Conservation (phyloP, 2,888 invertebrate genomes). For the Reticulitermes lucifugus region DNA sequence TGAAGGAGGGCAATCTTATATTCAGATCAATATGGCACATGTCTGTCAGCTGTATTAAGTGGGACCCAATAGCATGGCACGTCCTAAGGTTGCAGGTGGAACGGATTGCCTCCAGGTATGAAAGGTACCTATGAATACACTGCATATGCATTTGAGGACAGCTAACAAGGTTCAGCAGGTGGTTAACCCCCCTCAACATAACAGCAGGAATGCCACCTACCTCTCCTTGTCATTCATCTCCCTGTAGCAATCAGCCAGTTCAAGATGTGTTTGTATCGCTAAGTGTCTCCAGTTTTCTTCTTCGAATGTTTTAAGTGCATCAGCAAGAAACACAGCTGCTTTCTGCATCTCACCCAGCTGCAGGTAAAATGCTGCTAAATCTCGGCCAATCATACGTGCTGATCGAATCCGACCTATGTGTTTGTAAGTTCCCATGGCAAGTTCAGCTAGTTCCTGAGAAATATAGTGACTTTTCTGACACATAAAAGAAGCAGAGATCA, state of each 20-base stretch:
- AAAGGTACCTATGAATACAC: too few species aligned
- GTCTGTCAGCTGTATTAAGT: too few species aligned
- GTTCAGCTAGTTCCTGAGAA: constrained; percentile 83
- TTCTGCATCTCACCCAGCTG: constrained; percentile 87
- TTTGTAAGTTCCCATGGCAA: constrained; percentile 94
- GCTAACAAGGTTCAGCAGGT: too few species aligned
- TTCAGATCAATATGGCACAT: too few species aligned
- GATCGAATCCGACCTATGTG: constrained; percentile 88
- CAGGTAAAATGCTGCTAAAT: constrained; percentile 91
- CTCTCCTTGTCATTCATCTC: constrained; percentile 82
- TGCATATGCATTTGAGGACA: too few species aligned
- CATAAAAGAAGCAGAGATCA: too few species aligned
- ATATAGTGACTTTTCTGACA: neutral
- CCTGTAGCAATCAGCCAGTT: constrained; percentile 86
- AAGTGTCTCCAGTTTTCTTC: constrained; percentile 90
- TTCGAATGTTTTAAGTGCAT: constrained; percentile 86
- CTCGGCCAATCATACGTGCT: constrained; percentile 88
- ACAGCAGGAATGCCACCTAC: constrained; percentile 59
- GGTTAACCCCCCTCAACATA: too few species aligned
- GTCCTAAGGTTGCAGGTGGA: too few species aligned
- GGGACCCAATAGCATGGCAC: too few species aligned
- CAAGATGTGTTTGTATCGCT: constrained; percentile 84
- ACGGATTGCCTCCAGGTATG: too few species aligned
- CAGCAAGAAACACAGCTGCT: constrained; percentile 89
- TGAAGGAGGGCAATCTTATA: too few species aligned